These are phyloP conservation scores for Myotis yumanensis DNA, from an alignment of 2,113 vertebrate genomes.

Conservation along the genomic window DNA sequence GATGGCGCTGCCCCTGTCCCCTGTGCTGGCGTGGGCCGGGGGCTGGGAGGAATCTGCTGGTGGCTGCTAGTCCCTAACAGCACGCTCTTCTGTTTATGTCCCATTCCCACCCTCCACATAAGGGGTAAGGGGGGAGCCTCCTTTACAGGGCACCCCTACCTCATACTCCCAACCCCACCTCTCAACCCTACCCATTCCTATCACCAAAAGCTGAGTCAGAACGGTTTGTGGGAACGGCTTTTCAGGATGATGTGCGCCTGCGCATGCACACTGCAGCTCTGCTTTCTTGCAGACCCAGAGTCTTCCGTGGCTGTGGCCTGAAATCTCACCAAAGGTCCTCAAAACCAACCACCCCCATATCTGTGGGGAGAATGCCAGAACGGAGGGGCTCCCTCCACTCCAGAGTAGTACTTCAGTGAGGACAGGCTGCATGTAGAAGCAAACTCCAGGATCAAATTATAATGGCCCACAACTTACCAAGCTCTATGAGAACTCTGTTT, in stretches of 20 bases:
- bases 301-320: not conserved
- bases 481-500: not conserved
- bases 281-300: not conserved
- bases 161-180: not conserved
- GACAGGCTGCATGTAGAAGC: not conserved
- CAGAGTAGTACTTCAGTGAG: not conserved
- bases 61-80: not conserved
- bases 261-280: not conserved
- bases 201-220: not conserved
- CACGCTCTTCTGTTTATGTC: not conserved
- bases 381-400: not conserved
- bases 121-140: not conserved
- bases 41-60: not conserved
- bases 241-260: not conserved
- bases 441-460: not conserved
- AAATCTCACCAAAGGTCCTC: not conserved
- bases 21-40: fast-evolving
- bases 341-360: not conserved
- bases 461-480: not conserved
- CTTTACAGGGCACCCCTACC: not conserved
- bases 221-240: not conserved
- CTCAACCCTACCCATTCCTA: not conserved
- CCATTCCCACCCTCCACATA: not conserved
- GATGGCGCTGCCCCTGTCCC: not conserved
- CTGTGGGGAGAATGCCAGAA: not conserved